Conservation (phyloP, 2,797 vertebrate genomes). For the Tauraco hartlaubi region DNA sequence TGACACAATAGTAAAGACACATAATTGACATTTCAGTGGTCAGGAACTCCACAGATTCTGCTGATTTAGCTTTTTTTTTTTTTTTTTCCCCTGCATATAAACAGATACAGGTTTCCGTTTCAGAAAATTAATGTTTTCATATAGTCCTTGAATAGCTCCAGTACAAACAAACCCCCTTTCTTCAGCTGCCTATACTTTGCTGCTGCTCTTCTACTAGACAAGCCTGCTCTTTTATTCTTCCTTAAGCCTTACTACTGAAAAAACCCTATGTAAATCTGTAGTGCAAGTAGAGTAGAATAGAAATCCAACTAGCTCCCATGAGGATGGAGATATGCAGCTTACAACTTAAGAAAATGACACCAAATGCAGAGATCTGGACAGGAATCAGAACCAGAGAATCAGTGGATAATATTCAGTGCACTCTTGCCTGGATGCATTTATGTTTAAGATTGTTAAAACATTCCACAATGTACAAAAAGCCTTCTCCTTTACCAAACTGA, state of each 20-base stretch:
- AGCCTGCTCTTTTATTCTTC: not conserved
- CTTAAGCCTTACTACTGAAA: not conserved
- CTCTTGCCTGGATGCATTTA: not conserved
- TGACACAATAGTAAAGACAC: not conserved
- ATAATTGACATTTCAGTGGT: not conserved
- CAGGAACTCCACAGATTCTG: not conserved
- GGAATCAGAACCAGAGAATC: not conserved
- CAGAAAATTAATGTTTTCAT: not conserved
- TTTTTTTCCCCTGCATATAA: not conserved
- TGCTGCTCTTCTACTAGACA: not conserved
- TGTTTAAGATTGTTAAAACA: not conserved
- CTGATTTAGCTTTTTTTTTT: not conserved
- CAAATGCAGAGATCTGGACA: not conserved
- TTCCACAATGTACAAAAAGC: not conserved
- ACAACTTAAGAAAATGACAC: not conserved
- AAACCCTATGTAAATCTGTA: not conserved
- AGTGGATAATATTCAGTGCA: not conserved
- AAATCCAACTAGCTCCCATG: not conserved
- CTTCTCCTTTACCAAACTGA: not conserved
- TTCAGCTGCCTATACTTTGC: not conserved
- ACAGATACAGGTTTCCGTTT: not conserved
- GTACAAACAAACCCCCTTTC: not conserved
- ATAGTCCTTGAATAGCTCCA: not conserved
- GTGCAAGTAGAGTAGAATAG: not conserved
- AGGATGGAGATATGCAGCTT: not conserved